Conservation (phyloP, 1,140 invertebrate genomes). For the Tetramorium alpestre region DNA sequence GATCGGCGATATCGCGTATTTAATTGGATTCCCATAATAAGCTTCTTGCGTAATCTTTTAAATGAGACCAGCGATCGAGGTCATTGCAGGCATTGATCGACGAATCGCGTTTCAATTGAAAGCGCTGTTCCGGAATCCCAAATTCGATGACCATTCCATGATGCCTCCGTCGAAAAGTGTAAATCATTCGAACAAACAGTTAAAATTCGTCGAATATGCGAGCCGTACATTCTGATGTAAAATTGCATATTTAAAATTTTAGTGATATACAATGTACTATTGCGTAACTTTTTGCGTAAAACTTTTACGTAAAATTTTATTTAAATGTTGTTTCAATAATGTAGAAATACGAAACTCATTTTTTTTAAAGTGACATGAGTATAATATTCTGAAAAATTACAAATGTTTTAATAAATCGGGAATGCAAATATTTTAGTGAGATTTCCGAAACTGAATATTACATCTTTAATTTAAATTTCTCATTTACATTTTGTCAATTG, state of each 20-base stretch:
- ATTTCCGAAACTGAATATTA: not conserved
- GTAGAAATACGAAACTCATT: not conserved
- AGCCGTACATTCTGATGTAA: not conserved
- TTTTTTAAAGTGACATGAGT: not conserved
- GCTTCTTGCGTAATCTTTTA: constrained; percentile 39
- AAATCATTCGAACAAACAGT: not conserved
- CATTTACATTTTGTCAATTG: not conserved
- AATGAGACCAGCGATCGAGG: constrained; percentile 35
- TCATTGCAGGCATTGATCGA: constrained; percentile 20
- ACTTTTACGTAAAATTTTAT: not conserved
- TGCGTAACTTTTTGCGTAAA: not conserved
- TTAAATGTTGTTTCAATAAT: constrained; percentile 7
- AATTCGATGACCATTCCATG: constrained; percentile 5
- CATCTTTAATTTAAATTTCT: not conserved
- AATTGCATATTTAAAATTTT: constrained; percentile 18
- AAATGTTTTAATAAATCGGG: not conserved
- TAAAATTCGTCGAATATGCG: not conserved
- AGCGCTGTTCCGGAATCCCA: not conserved
- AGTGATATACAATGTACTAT: not conserved
- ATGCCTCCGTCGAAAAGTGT: not conserved
- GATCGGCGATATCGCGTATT: not conserved
- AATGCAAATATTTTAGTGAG: constrained; percentile 6
- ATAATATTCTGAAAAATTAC: not conserved
- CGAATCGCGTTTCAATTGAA: not conserved
- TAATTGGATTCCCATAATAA: constrained; percentile 46